These are phyloP conservation scores for Pseudomyrmex gracilis DNA, from an alignment of 1,140 invertebrate genomes.

Conservation along the genomic window DNA sequence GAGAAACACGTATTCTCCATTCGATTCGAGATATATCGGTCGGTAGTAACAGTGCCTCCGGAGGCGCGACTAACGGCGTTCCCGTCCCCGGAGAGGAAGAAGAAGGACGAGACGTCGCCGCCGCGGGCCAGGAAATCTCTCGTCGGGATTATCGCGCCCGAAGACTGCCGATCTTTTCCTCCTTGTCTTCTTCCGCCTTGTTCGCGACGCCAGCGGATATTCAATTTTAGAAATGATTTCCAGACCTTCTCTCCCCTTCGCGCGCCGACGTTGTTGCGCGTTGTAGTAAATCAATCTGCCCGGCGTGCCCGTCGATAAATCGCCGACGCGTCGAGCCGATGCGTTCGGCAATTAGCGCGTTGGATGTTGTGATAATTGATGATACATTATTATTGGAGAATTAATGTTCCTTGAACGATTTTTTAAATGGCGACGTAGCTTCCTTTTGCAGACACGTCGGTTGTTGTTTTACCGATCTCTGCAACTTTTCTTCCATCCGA, in stretches of 20 bases:
- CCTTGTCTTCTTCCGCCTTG: background rate
- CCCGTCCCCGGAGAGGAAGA: background rate
- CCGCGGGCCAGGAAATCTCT: conserved; percentile 47
- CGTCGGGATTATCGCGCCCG: conserved; percentile 44
- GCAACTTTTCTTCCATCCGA: conserved; percentile 14
- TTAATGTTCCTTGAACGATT: conserved; percentile 16
- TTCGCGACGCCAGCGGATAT: conserved; percentile 38
- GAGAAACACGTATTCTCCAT: conserved; percentile 69
- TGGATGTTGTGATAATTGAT: conserved; percentile 33
- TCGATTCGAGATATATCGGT: conserved; percentile 59
- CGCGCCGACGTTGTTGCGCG: conserved; percentile 1
- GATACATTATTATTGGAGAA: background rate
- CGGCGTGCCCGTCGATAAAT: conserved; percentile 15
- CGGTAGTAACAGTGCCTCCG: conserved; percentile 60
- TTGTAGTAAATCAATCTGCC: conserved; percentile 22
- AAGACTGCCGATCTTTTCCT: conserved; percentile 17
- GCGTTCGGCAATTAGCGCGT: conserved; percentile 16
- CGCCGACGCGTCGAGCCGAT: background rate
- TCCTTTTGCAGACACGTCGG: background rate
- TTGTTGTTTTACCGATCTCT: background rate
- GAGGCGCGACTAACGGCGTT: conserved; percentile 36
- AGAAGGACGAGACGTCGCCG: conserved; percentile 20
- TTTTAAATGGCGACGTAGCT: conserved; percentile 3
- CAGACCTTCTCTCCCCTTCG: background rate
- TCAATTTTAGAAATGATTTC: conserved; percentile 46